Percentiles rank a stretch among this genome's conserved stretches.
These are phyloP conservation scores for Belonocnema kinseyi DNA, from an alignment of 1,140 invertebrate species.

Conservation along the genomic window DNA sequence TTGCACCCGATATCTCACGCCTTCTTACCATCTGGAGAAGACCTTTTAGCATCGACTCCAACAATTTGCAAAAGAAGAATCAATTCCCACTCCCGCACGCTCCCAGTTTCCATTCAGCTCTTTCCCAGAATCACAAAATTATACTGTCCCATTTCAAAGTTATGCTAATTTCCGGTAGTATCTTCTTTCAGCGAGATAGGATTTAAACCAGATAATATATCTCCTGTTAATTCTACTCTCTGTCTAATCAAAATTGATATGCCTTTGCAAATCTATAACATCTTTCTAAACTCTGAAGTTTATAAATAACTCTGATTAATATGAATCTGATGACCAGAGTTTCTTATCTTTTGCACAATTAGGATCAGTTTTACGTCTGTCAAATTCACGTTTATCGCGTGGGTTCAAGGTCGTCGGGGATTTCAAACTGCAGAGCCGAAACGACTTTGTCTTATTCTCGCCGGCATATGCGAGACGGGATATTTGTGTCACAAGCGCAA, in stretches of 20 bases:
- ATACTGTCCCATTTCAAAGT: constrained; percentile 7
- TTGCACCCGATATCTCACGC: constrained; percentile 25
- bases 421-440: constrained; percentile 17
- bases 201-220: constrained; percentile 22
- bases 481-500: constrained; percentile 30
- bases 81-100: not conserved
- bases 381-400: constrained; percentile 10
- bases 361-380: not conserved
- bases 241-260: not conserved
- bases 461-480: constrained; percentile 6
- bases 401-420: constrained; percentile 11
- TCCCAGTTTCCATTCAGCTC: not conserved
- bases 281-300: not conserved
- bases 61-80: not conserved
- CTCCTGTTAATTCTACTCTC: not conserved
- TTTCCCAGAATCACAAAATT: constrained; percentile 16
- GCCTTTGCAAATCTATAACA: too few species aligned
- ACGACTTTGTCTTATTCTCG: constrained; percentile 25
- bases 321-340: not conserved
- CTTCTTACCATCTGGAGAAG: not conserved
- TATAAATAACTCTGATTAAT: not conserved
- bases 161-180: constrained; percentile 27
- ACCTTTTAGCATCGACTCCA: not conserved
- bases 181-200: constrained; percentile 10
- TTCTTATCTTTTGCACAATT: constrained; percentile 18